phyloP scores from a whole-genome alignment of 2,797 vertebrate species.

The Spinibarbus caldwelli region DNA sequence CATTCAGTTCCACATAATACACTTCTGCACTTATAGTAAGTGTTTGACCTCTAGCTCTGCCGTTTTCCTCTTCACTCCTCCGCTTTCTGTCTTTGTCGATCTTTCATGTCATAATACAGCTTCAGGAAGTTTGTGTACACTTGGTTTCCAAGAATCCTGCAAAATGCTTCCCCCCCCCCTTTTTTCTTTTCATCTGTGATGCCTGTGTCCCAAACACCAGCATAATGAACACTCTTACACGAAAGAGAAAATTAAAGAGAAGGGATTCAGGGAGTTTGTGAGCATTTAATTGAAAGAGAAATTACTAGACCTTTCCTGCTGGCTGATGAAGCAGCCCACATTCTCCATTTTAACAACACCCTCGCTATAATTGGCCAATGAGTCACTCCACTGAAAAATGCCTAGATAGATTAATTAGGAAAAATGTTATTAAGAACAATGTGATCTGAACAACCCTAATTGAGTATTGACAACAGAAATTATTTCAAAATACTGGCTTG shows the following conservation, averaged over 20 bases:
- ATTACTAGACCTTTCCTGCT: conserved; percentile 17
- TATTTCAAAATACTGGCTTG: neutral
- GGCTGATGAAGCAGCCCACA: neutral
- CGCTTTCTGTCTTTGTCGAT: conserved; percentile 10
- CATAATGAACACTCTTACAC: conserved; percentile 7
- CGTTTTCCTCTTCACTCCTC: conserved; percentile 1
- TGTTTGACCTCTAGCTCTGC: neutral
- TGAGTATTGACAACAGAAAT: neutral
- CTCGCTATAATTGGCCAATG: conserved; percentile 20
- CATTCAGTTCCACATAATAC: neutral
- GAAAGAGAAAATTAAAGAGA: conserved; percentile 28
- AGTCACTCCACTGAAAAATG: conserved; percentile 33
- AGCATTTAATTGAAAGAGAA: conserved; percentile 41
- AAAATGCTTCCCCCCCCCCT: neutral
- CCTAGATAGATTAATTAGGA: conserved; percentile 9
- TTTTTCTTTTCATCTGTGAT: conserved; percentile 5
- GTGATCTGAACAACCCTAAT: neutral
- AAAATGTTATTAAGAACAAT: conserved; percentile 15
- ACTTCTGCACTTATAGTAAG: neutral
- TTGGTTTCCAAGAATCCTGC: conserved; percentile 4
- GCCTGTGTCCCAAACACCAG: neutral
- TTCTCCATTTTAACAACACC: neutral
- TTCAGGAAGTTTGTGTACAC: neutral
- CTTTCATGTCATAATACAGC: conserved; percentile 14
- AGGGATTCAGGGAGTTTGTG: conserved; percentile 18